phyloP scores from a whole-genome alignment of 2,888 invertebrate genomes.

The Eretmocerus hayati region DNA sequence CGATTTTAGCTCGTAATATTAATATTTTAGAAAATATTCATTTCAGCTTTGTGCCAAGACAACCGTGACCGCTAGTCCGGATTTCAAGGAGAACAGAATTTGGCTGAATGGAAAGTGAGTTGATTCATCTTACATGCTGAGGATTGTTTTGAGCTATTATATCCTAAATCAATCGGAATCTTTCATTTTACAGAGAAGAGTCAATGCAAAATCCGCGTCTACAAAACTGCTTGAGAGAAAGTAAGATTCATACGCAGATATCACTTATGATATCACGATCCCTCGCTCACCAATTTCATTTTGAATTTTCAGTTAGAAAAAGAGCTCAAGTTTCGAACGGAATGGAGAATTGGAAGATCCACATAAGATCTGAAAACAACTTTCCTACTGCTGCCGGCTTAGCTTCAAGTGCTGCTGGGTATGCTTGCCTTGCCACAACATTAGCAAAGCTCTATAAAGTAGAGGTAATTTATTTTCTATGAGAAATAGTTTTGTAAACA shows the following conservation, averaged over 20 bases:
- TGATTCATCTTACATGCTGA: too few relatives aligned
- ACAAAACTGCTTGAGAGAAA: slow-evolving; percentile 25
- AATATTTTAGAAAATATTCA: neutral
- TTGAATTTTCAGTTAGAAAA: slow-evolving; percentile 47
- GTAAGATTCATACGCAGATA: slow-evolving; percentile 46
- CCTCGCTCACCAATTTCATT: neutral
- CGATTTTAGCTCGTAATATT: neutral
- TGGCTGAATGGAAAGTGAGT: slow-evolving; percentile 64
- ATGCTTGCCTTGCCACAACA: slow-evolving; percentile 72
- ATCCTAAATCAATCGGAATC: neutral
- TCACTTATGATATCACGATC: neutral
- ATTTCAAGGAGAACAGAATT: slow-evolving; percentile 68
- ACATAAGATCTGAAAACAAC: slow-evolving; percentile 86
- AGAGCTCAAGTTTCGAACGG: slow-evolving; percentile 44
- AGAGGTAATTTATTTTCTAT: slow-evolving; percentile 44
- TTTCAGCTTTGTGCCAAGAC: slow-evolving; percentile 82
- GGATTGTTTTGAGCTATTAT: too few relatives aligned
- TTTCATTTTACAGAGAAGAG: slow-evolving; percentile 54
- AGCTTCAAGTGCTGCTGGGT: slow-evolving; percentile 97
- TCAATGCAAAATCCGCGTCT: slow-evolving; percentile 15
- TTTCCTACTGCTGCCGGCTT: slow-evolving; percentile 98
- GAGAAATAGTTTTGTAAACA: neutral
- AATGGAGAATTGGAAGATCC: slow-evolving; percentile 63
- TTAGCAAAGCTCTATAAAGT: slow-evolving; percentile 70
- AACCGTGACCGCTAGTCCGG: slow-evolving; percentile 66